These are phyloP conservation scores for Melolontha melolontha DNA, from an alignment of 2,888 invertebrate genomes.

Conservation along the genomic window DNA sequence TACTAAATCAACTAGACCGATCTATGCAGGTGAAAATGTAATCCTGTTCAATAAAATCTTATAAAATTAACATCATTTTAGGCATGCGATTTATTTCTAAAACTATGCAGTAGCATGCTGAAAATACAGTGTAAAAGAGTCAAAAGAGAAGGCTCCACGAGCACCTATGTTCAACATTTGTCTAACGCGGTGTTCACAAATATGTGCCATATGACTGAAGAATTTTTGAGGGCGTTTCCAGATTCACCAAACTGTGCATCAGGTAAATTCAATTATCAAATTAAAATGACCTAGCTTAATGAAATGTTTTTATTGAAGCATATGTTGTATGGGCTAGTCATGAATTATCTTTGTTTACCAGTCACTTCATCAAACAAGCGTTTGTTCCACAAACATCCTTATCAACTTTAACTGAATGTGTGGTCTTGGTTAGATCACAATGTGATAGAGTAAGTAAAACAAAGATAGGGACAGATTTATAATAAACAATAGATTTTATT, in stretches of 20 bases:
- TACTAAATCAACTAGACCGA: conserved; percentile 83
- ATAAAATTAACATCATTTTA: conserved; percentile 61
- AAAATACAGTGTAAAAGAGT: conserved; percentile 85
- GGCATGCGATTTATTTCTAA: conserved; percentile 86
- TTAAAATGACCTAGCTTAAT: neutral
- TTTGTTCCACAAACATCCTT: conserved; percentile 90
- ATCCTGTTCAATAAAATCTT: conserved; percentile 12
- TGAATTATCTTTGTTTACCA: conserved; percentile 83
- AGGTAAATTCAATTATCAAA: conserved; percentile 64
- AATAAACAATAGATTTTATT: neutral
- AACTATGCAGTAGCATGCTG: conserved; percentile 83
- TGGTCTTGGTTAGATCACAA: conserved; percentile 82
- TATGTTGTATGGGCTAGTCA: conserved; percentile 93
- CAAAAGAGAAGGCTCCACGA: conserved; percentile 83
- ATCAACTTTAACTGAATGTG: conserved; percentile 87
- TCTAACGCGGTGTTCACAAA: conserved; percentile 88
- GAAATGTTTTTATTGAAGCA: conserved; percentile 65
- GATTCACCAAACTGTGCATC: conserved; percentile 80
- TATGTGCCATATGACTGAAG: conserved; percentile 71
- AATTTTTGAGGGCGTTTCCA: conserved; percentile 86
- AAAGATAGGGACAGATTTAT: neutral
- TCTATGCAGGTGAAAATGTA: conserved; percentile 69
- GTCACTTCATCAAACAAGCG: conserved; percentile 87
- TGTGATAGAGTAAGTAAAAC: conserved; percentile 71
- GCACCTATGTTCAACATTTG: conserved; percentile 83